A percentile compares a stretch with the other conserved stretches of the same genome.
Evolutionary conservation across 1,140 invertebrate genomes (phyloP).

Genomic region (Trichonephila inaurata): DNA sequence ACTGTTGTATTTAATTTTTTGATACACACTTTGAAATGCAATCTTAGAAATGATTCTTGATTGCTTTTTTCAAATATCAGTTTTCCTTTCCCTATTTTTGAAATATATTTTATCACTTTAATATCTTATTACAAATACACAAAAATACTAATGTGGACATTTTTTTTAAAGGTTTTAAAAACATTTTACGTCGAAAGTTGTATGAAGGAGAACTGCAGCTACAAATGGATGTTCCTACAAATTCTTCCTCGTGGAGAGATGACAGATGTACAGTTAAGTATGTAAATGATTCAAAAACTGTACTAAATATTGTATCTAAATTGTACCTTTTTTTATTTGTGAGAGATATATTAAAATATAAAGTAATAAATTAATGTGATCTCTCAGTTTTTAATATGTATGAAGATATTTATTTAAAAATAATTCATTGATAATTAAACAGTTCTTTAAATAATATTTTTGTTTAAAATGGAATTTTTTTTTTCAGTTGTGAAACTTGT

Average conservation of each 20-base stretch:
- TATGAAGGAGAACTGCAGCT: slow-evolving; percentile 87
- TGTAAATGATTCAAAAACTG: background rate
- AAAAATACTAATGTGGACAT: background rate
- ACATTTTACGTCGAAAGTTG: slow-evolving; percentile 86
- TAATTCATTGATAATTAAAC: no score
- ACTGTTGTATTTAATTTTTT: no score
- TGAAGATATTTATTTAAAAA: no score
- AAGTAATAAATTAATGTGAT: background rate
- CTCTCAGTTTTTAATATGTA: no score
- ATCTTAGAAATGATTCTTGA: no score
- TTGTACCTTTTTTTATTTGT: background rate
- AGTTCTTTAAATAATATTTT: no score
- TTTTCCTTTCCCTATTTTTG: no score
- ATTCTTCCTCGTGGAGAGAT: slow-evolving; percentile 79
- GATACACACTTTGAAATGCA: no score
- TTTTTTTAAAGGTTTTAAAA: slow-evolving; percentile 85
- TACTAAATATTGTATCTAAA: background rate
- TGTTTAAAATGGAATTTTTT: background rate
- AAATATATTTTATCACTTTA: no score
- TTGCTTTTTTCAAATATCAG: no score
- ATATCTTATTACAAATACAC: no score
- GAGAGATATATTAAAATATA: background rate
- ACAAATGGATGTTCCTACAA: slow-evolving; percentile 80
- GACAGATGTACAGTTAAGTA: slow-evolving; percentile 67
- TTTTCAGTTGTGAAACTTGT: slow-evolving; percentile 76